Conservation (phyloP, 2,113 vertebrate species). For the Parus major region DNA sequence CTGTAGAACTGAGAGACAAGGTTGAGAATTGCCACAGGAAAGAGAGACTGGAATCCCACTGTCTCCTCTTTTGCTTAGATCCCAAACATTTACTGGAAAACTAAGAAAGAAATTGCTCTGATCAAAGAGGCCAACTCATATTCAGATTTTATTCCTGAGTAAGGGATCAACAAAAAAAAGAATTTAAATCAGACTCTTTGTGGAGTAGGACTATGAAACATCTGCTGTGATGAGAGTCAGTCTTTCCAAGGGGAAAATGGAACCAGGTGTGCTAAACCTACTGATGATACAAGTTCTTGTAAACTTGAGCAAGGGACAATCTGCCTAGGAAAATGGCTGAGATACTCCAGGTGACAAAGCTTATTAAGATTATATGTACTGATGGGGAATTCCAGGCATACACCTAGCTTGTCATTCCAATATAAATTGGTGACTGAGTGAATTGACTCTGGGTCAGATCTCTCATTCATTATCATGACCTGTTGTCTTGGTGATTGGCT, state of each 20-base stretch:
- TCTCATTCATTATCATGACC: conserved; percentile 65
- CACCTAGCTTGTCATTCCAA: conserved; percentile 57
- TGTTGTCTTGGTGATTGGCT: conserved; percentile 51
- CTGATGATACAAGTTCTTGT: background rate
- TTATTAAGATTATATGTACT: conserved; percentile 30
- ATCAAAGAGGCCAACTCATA: background rate
- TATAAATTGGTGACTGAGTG: conserved; percentile 56
- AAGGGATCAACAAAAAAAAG: background rate
- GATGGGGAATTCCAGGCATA: conserved; percentile 51
- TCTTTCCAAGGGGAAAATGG: background rate
- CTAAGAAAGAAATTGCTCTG: background rate
- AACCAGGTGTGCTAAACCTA: background rate
- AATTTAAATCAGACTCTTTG: background rate
- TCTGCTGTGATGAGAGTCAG: background rate
- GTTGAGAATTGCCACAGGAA: background rate
- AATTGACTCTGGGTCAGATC: conserved; percentile 62
- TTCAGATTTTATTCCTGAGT: background rate
- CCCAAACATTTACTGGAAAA: background rate
- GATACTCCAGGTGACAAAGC: conserved; percentile 45
- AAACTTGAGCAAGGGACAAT: background rate
- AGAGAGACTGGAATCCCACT: background rate
- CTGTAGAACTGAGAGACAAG: background rate
- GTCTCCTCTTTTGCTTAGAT: background rate
- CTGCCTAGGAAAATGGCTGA: background rate
- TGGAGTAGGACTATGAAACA: background rate